Conservation (phyloP, 2,113 vertebrate species). For the Sapajus apella region DNA sequence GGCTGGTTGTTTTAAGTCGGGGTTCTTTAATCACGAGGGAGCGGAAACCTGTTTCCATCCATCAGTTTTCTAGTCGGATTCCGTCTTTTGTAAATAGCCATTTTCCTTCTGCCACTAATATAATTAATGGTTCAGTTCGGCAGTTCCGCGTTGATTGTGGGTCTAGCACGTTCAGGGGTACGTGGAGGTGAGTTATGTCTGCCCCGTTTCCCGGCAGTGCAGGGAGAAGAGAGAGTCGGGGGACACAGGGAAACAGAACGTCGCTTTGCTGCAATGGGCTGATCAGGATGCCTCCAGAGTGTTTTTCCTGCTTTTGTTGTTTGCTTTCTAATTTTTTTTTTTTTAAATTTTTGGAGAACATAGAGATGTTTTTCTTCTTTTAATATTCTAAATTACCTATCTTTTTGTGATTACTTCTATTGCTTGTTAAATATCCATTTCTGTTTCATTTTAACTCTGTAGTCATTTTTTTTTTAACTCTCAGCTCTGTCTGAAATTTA, state of each 20-base stretch:
- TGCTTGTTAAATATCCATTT: not conserved
- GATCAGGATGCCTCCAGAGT: not conserved
- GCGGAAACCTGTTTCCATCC: not conserved
- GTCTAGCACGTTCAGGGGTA: not conserved
- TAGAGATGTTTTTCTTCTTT: not conserved
- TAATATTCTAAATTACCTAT: not conserved
- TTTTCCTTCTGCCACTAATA: not conserved
- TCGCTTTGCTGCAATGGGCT: not conserved
- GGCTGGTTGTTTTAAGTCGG: not conserved
- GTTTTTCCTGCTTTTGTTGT: not conserved
- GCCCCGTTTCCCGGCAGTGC: not conserved
- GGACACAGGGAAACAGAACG: not conserved
- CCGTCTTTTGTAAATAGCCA: not conserved
- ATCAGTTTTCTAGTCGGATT: not conserved
- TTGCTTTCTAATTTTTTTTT: not conserved
- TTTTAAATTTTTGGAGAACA: not conserved
- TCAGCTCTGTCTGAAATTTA: not conserved
- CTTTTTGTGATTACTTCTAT: not conserved
- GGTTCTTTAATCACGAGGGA: not conserved
- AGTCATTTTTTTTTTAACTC: not conserved
- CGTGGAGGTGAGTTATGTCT: not conserved
- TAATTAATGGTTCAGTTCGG: not conserved
- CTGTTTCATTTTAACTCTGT: not conserved
- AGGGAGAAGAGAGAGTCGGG: too few species aligned
- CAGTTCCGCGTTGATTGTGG: not conserved